phyloP scores from a whole-genome alignment of 2,113 vertebrate genomes.

The Trochalopteron elliotii region DNA sequence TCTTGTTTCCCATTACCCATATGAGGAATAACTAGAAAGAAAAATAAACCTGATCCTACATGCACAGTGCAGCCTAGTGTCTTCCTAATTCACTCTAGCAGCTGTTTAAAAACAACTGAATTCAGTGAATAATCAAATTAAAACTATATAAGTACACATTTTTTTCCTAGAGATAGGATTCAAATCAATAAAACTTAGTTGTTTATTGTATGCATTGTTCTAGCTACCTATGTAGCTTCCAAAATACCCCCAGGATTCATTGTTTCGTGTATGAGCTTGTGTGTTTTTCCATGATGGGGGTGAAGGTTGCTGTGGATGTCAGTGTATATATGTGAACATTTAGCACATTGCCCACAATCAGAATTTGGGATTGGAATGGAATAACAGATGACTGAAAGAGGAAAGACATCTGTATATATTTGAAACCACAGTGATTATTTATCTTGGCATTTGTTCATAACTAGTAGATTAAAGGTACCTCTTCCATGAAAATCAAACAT shows the following conservation, averaged over 20 bases:
- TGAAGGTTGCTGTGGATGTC: not conserved
- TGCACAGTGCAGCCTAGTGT: not conserved
- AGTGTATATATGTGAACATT: not conserved
- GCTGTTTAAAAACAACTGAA: not conserved
- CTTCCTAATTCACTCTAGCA: not conserved
- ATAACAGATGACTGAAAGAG: slow-evolving; percentile 7
- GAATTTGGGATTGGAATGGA: not conserved
- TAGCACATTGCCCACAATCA: not conserved
- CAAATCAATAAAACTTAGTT: not conserved
- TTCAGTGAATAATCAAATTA: not conserved
- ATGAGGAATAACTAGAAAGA: slow-evolving; percentile 16
- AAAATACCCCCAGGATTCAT: not conserved
- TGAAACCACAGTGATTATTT: slow-evolving; percentile 17
- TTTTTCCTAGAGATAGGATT: not conserved
- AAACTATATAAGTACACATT: not conserved
- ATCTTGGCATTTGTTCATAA: not conserved
- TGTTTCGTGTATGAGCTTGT: not conserved
- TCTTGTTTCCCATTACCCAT: slow-evolving; percentile 27
- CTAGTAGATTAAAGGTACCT: not conserved
- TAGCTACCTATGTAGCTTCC: not conserved
- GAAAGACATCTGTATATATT: slow-evolving; percentile 26
- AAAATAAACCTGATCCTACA: slow-evolving; percentile 23
- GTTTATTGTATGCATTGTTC: not conserved
- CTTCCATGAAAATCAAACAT: not conserved
- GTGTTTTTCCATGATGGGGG: not conserved